Evolutionary conservation across 2,113 vertebrate species (phyloP), one percentile per base, ranked within the genome.

Genomic region (Rhodinocichla rosea): DNA sequence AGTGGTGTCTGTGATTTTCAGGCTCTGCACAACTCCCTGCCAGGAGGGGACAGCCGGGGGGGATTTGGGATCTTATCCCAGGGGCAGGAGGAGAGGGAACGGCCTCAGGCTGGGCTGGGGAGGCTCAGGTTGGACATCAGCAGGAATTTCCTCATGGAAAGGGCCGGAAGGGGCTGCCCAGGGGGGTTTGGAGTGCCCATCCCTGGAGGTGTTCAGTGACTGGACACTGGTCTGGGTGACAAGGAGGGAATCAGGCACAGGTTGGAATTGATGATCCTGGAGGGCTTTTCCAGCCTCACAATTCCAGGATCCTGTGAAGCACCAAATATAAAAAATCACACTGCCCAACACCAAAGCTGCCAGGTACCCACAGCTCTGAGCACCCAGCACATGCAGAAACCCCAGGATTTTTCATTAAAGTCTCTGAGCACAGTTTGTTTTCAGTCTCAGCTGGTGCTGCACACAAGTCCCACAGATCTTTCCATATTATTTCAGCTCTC

Each of bases 401-500:
- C 26, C 6, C 35, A 40, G n/a, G 13, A 13, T 49, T 65, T 40
- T 27, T 4, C 42, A n/a, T 4, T 4, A 0, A 42, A 69, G 22
- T 28, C 56, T 68, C 65, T 19, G 62, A 28, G 57, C 44, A 11
- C 2, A 3, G 78, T 8, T 47, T 65, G 81, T n/a, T 65, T 49
- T 5, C 33, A 9, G 37, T 9, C 87, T 37, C 84, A 42, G 74
- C 81, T 47, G 86, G 33, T 15, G 16, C 45, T 21, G 69, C 75
- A 68, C 50, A 71, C 64, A 86, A 49, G 87, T 9, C 19, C 92
- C 10, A 7, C 87, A 53, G 88, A 91, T 74, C 83, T 89, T 89
- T 75, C 91, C 82, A 21, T 74, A 32, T 75, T 84, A 82, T 96
- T 96, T 90, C 33, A 81, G 44, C 83, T 92, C 89, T 65, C 85